Evolutionary conservation across 2,113 vertebrate genomes (phyloP), one percentile per base, ranked within the genome.

Genomic region (Colius striatus): DNA sequence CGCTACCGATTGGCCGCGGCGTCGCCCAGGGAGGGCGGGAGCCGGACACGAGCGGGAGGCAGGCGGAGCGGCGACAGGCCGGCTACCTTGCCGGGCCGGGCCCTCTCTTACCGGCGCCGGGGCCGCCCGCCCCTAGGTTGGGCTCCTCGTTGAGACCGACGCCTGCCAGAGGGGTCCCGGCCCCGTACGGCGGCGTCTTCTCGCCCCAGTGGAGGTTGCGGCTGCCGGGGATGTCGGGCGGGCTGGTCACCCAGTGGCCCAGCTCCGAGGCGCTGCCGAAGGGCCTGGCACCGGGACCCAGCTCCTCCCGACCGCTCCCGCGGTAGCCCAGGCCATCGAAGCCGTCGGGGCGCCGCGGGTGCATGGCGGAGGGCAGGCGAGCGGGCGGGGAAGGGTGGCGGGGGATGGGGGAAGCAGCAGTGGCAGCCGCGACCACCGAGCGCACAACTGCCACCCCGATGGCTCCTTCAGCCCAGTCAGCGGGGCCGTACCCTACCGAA

Each of bases 191-290:
- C 7, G 99, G 99, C 32, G 98, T 99, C 91, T 98, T 98, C 76
- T 99, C 99, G 8, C 97, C 98, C 96, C 98, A 98, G 95, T 99
- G 98, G 95, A 99, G 97, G 96, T 99, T 99, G 84, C 99, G 98
- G 98, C 99, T 99, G 26, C 99, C 99, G 11, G 99, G 99, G 81
- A 99, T 99, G 95, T 99, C 99, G 2, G 99, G 99, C 27, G 99
- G 99, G 32, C 97, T 98, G 30, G 98, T 99, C 89, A 99, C 99
- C 99, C 99, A 99, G 74, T 98, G 98, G 82, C 98, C 96, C 72
- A 98, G 98, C 54, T 98, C 97, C 66, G 98, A 95, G 32, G 97
- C 96, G 19, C 98, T 96, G 92, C 98, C 97, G 63, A 98, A 98
- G 87, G 98, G 97, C 94, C 98, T 97, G 63, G 96, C 94, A 16